Conservation (phyloP, 1,140 invertebrate species). For the Drosophila mayri region DNA sequence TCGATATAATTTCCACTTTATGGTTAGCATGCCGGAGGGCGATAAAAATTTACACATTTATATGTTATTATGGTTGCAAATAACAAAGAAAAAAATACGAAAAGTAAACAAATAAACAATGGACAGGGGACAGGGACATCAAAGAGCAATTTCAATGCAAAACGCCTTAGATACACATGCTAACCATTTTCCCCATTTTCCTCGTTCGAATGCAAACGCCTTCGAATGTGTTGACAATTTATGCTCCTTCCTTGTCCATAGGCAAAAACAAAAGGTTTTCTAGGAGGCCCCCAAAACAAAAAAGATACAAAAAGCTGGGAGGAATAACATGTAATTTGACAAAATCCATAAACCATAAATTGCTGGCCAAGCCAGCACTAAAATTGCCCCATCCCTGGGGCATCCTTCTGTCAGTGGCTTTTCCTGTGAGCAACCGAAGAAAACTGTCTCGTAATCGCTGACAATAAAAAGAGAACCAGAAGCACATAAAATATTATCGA, state of each 20-base stretch:
- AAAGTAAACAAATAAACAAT: constrained; percentile 74
- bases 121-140: constrained; percentile 48
- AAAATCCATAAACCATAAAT: constrained; percentile 82
- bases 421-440: constrained; percentile 30
- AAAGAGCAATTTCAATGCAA: constrained; percentile 79
- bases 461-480: constrained; percentile 66
- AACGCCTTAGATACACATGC: constrained; percentile 52
- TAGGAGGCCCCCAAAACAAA: not conserved
- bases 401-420: constrained; percentile 51
- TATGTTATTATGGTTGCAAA: constrained; percentile 66
- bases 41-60: constrained; percentile 75
- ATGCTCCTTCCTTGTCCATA: constrained; percentile 46
- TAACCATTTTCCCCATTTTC: constrained; percentile 16
- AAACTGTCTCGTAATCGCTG: constrained; percentile 63
- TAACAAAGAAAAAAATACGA: constrained; percentile 9
- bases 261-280: constrained; percentile 69
- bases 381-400: constrained; percentile 37
- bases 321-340: constrained; percentile 72
- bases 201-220: constrained; percentile 27
- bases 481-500: constrained; percentile 79
- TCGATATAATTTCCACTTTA: constrained; percentile 78
- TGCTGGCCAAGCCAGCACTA: constrained; percentile 64
- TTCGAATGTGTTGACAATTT: constrained; percentile 75
- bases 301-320: constrained; percentile 6
- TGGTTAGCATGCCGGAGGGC: constrained; percentile 40